A percentile compares a stretch with the other conserved stretches of the same genome.
Evolutionary conservation across 2,888 invertebrate species (phyloP).

Genomic region (Oeneis ivallda): DNA sequence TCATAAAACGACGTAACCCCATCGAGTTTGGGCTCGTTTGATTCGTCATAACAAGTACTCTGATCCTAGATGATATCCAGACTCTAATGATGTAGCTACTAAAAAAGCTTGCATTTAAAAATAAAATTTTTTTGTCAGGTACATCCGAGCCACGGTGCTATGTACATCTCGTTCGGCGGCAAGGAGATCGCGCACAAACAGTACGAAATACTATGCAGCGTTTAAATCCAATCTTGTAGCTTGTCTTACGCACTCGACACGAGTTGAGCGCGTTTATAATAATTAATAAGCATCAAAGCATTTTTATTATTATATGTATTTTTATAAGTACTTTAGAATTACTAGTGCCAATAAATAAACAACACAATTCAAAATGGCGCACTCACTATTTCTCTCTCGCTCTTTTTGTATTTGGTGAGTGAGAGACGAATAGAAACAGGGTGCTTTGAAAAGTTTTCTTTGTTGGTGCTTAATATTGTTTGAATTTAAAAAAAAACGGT

Average conservation of each 20-base stretch:
- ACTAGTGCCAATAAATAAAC: slow-evolving; percentile 16
- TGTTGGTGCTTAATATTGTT: slow-evolving; percentile 14
- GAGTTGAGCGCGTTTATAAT: background rate
- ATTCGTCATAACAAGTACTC: too few relatives aligned
- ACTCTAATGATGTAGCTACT: too few relatives aligned
- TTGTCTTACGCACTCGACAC: slow-evolving; percentile 1
- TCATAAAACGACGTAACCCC: too few relatives aligned
- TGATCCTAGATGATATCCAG: too few relatives aligned
- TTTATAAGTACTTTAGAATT: slow-evolving; percentile 14
- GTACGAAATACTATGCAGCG: slow-evolving; percentile 66
- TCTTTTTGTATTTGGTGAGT: background rate
- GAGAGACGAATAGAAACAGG: slow-evolving; percentile 2
- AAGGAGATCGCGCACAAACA: slow-evolving; percentile 60
- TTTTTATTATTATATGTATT: slow-evolving; percentile 14
- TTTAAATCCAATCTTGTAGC: slow-evolving; percentile 39
- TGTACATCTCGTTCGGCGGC: slow-evolving; percentile 70
- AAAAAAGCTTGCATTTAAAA: too few relatives aligned
- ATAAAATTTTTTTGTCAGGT: slow-evolving; percentile 53
- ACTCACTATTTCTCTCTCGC: background rate
- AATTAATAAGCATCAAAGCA: background rate
- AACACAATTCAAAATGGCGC: slow-evolving; percentile 2
- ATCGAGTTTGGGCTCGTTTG: too few relatives aligned
- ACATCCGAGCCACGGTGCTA: slow-evolving; percentile 63
- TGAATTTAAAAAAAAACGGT: background rate
- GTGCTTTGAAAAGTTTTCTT: slow-evolving; percentile 6